Conservation (phyloP, 2,888 invertebrate species). For the Callosobruchus maculatus region DNA sequence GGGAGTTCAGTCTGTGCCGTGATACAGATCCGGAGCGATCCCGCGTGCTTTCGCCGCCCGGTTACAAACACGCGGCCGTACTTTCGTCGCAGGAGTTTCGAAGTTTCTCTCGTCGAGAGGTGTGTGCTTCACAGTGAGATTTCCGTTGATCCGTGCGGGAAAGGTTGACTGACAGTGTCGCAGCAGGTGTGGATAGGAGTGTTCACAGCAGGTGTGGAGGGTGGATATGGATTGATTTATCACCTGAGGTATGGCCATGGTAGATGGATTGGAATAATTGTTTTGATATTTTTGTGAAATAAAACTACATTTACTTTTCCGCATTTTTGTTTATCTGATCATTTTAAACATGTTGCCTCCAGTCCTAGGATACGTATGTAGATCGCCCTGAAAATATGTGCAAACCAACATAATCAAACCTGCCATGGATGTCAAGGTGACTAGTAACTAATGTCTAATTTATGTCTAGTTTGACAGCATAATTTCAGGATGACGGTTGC, state of each 20-base stretch:
- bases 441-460: too few relatives aligned
- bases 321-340: too few relatives aligned
- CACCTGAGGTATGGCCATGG: neutral
- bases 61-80: neutral
- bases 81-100: neutral
- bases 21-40: neutral
- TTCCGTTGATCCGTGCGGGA: neutral
- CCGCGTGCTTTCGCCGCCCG: neutral
- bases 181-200: neutral
- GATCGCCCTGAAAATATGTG: too few relatives aligned
- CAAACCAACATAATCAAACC: too few relatives aligned
- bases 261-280: too few relatives aligned
- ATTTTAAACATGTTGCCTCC: too few relatives aligned
- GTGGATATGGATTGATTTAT: neutral
- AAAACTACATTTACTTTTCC: too few relatives aligned
- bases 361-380: too few relatives aligned
- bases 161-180: neutral
- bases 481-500: too few relatives aligned
- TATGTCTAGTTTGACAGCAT: too few relatives aligned
- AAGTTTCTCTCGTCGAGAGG: neutral
- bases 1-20: neutral
- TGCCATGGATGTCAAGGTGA: too few relatives aligned
- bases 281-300: too few relatives aligned
- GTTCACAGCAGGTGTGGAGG: neutral
- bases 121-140: neutral